These are phyloP conservation scores for Drosophila nr. fundita DNA, from an alignment of 2,888 invertebrate species.

Conservation along the genomic window DNA sequence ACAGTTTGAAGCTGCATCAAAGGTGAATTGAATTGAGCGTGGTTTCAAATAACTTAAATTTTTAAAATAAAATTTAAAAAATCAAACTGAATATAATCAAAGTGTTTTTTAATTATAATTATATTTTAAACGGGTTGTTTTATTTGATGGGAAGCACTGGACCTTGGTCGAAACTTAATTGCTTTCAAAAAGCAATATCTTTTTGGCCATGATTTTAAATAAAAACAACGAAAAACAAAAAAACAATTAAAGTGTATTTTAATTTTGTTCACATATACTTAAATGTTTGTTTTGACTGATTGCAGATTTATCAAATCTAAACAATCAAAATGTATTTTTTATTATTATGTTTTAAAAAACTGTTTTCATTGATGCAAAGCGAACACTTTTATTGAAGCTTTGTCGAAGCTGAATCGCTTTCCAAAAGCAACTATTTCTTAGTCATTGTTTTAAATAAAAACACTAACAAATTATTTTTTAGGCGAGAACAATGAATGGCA, in stretches of 20 bases:
- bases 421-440: background rate
- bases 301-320: background rate
- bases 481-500: background rate
- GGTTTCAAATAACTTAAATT: background rate
- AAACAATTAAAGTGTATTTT: background rate
- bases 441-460: background rate
- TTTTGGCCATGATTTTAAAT: background rate
- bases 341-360: background rate
- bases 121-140: background rate
- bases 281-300: background rate
- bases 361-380: background rate
- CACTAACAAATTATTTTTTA: background rate
- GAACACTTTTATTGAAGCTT: background rate
- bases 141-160: background rate
- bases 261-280: background rate
- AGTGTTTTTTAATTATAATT: background rate
- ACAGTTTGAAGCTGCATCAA: background rate
- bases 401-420: background rate
- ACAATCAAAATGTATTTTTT: background rate
- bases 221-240: background rate
- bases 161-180: background rate
- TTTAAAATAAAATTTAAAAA: background rate
- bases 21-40: background rate
- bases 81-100: background rate
- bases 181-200: background rate